These are phyloP conservation scores for Ameiurus melas DNA, from an alignment of 2,113 vertebrate species.

Conservation along the genomic window DNA sequence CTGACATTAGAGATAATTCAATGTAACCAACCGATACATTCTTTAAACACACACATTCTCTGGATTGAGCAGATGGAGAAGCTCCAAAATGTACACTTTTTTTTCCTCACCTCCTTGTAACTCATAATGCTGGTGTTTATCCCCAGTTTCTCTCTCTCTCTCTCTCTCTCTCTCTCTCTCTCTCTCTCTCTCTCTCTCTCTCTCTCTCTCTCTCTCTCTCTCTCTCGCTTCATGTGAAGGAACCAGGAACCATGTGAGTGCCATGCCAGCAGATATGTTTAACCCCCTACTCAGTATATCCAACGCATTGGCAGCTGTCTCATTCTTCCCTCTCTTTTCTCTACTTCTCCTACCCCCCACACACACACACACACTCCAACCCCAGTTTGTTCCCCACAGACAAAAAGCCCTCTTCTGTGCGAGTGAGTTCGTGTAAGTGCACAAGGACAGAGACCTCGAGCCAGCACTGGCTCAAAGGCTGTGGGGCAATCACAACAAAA, in stretches of 20 bases:
- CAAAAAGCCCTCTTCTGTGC: slow-evolving; percentile 53
- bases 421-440: slow-evolving; percentile 63
- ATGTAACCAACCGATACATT: neutral
- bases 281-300: slow-evolving; percentile 52
- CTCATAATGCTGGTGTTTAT: neutral
- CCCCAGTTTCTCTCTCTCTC: neutral
- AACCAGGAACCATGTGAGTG: slow-evolving; percentile 55
- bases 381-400: neutral
- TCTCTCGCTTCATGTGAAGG: slow-evolving; percentile 28
- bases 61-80: slow-evolving; percentile 42
- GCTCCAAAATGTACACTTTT: slow-evolving; percentile 43
- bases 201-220: slow-evolving; percentile 11
- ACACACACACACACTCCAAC: too few relatives aligned
- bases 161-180: neutral
- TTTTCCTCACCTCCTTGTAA: slow-evolving; percentile 10
- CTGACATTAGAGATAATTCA: neutral
- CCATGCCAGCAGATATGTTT: slow-evolving; percentile 46
- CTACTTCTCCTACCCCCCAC: slow-evolving; percentile 31
- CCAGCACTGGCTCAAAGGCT: slow-evolving; percentile 11
- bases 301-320: slow-evolving; percentile 47
- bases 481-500: slow-evolving; percentile 21
- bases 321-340: slow-evolving; percentile 47
- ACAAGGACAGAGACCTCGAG: slow-evolving; percentile 36
- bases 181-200: slow-evolving; percentile 6
- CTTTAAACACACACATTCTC: slow-evolving; percentile 11